Evolutionary conservation across 2,797 vertebrate genomes (phyloP).

Genomic region (Cossypha heuglini): DNA sequence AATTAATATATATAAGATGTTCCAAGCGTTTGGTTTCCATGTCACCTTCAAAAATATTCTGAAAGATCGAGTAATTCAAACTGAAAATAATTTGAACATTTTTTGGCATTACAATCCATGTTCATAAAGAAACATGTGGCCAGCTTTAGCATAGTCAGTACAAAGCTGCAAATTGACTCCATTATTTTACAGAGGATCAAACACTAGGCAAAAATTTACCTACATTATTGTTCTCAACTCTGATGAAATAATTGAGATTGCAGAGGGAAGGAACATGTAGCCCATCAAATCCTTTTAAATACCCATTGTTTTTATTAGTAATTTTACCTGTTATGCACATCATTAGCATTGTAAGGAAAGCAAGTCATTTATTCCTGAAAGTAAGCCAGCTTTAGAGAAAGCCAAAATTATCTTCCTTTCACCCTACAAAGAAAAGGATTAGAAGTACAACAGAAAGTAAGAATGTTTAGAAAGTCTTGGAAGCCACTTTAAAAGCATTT

Average conservation of each 20-base stretch:
- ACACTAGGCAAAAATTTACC: not conserved
- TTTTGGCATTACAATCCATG: not conserved
- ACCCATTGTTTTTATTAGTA: not conserved
- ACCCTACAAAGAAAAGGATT: not conserved
- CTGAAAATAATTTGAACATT: not conserved
- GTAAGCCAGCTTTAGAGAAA: not conserved
- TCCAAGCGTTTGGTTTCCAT: not conserved
- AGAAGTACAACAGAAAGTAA: not conserved
- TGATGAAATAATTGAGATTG: not conserved
- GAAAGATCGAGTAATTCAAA: not conserved
- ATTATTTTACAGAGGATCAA: not conserved
- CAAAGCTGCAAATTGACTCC: not conserved
- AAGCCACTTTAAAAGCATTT: not conserved
- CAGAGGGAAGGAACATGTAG: not conserved
- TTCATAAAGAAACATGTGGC: not conserved
- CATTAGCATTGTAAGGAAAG: not conserved
- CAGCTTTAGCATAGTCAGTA: not conserved
- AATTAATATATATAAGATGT: not conserved
- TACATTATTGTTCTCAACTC: not conserved
- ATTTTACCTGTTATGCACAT: not conserved
- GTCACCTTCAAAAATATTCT: not conserved
- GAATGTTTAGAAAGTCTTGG: not conserved
- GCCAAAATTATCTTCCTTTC: not conserved
- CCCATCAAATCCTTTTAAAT: not conserved
- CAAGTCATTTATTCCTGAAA: not conserved